Conservation (phyloP, 2,113 vertebrate genomes). For the Syngnathus scovelli region DNA sequence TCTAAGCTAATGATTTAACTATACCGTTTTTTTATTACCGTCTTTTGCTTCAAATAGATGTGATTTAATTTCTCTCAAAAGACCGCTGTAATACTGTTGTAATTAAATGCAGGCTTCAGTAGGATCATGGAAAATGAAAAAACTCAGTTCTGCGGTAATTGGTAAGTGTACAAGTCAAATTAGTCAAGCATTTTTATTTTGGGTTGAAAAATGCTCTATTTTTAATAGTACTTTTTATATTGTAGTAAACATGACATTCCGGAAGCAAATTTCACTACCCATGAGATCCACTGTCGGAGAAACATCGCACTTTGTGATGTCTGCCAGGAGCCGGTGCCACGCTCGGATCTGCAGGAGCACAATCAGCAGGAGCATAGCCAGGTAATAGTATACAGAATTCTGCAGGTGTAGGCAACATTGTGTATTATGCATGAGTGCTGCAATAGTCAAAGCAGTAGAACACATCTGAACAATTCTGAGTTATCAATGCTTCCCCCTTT, state of each 20-base stretch:
- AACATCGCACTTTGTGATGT: conserved; percentile 83
- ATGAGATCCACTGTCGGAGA: conserved; percentile 91
- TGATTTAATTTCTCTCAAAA: not conserved
- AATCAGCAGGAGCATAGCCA: conserved; percentile 80
- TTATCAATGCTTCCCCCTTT: not conserved
- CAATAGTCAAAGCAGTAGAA: not conserved
- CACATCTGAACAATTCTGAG: not conserved
- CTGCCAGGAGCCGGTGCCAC: conserved; percentile 87
- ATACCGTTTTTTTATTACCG: not conserved
- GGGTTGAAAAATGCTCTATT: not conserved
- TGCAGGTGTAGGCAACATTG: not conserved
- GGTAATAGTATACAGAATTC: conserved; percentile 54
- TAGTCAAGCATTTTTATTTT: not conserved
- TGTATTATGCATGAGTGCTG: too few relatives aligned
- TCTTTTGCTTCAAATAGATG: not conserved
- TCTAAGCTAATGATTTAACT: not conserved
- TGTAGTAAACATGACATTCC: conserved; percentile 87
- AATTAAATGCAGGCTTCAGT: conserved; percentile 16
- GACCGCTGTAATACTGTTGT: not conserved
- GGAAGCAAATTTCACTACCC: conserved; percentile 86
- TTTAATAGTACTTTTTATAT: not conserved
- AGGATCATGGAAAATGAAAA: conserved; percentile 71
- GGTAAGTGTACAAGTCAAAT: conserved; percentile 46
- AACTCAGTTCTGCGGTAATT: conserved; percentile 74
- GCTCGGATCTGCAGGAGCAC: conserved; percentile 80